Evolutionary conservation across 2,797 vertebrate genomes (phyloP).

Genomic region (Neomorphus geoffroyi): DNA sequence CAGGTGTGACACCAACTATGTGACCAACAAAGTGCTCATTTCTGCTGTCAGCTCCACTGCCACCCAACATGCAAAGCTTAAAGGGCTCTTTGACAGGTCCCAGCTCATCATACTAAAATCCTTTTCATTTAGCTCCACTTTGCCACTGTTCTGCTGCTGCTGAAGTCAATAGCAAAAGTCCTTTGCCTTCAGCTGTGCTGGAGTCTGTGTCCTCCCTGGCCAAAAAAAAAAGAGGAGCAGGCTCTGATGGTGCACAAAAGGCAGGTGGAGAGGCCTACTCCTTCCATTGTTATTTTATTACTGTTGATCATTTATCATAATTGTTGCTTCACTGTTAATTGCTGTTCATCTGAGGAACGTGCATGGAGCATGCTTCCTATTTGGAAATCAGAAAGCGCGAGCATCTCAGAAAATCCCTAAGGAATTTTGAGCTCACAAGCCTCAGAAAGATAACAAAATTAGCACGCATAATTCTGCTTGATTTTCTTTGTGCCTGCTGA

Average conservation of each 20-base stretch:
- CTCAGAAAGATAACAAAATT: conserved; percentile 35
- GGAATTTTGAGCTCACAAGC: conserved; percentile 14
- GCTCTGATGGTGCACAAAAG: neutral
- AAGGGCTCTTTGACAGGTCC: neutral
- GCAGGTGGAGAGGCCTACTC: neutral
- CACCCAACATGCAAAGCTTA: neutral
- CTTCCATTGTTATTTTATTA: neutral
- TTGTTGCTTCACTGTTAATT: neutral
- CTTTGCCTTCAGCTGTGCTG: neutral
- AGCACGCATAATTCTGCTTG: neutral
- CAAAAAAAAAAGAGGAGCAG: neutral
- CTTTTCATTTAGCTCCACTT: neutral
- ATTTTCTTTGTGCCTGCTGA: conserved; percentile 18
- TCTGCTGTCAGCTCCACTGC: neutral
- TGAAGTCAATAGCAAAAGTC: neutral
- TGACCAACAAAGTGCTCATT: neutral
- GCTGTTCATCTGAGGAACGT: neutral
- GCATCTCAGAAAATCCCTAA: neutral
- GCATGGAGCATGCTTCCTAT: neutral
- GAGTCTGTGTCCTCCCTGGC: neutral
- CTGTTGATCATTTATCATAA: neutral
- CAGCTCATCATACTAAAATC: neutral
- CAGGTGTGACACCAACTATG: neutral
- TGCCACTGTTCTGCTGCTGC: neutral
- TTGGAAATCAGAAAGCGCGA: neutral